These are phyloP conservation scores for Columba guinea DNA, from an alignment of 2,797 vertebrate species.

Conservation along the genomic window DNA sequence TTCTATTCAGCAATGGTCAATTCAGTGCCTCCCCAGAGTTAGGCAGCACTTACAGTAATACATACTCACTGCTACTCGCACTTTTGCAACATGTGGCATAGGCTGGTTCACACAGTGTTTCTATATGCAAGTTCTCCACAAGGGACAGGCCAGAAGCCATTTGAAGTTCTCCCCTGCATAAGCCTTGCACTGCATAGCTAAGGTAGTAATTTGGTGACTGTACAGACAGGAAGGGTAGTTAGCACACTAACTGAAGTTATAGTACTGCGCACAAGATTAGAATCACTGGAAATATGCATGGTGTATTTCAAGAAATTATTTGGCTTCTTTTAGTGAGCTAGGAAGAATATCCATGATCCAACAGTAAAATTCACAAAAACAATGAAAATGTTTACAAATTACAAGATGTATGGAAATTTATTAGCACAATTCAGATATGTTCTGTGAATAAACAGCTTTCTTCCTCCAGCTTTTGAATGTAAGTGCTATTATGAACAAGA, in stretches of 20 bases:
- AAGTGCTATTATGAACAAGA: neutral
- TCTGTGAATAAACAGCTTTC: neutral
- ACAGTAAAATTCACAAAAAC: neutral
- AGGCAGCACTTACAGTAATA: neutral
- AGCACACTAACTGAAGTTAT: neutral
- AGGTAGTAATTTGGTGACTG: neutral
- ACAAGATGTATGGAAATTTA: neutral
- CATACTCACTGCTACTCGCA: neutral
- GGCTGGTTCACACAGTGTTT: neutral
- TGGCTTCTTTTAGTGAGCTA: neutral
- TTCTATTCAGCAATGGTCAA: neutral
- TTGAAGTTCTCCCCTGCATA: neutral
- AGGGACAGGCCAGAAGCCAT: neutral
- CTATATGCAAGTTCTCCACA: accelerated
- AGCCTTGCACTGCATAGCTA: neutral
- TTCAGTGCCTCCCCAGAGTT: neutral
- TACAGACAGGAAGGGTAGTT: neutral
- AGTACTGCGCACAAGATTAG: neutral
- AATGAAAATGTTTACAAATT: neutral
- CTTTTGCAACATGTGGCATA: neutral
- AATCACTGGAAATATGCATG: neutral
- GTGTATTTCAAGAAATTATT: neutral
- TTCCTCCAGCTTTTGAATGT: neutral
- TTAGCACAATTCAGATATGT: neutral
- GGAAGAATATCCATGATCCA: neutral